phyloP scores from a whole-genome alignment of 2,797 vertebrate genomes.

The Gallirallus australis region DNA sequence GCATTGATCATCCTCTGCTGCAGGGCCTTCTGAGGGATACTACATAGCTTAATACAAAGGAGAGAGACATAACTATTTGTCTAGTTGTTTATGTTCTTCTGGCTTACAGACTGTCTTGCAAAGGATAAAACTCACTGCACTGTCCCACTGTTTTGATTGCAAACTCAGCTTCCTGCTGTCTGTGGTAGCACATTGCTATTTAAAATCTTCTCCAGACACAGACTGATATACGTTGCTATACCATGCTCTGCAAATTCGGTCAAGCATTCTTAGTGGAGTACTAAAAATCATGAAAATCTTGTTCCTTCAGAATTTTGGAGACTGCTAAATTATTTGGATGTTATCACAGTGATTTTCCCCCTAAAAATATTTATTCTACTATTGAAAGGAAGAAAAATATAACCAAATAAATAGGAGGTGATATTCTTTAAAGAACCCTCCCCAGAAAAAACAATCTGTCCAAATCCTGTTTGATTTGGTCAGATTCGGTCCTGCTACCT shows the following conservation, averaged over 20 bases:
- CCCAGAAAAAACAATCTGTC: fast-evolving
- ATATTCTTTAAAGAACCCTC: not conserved
- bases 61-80: slow-evolving; percentile 2
- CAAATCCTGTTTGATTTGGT: not conserved
- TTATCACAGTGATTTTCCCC: not conserved
- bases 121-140: not conserved
- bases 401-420: not conserved
- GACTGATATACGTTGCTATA: not conserved
- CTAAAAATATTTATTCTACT: not conserved
- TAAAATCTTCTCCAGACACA: not conserved
- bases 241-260: not conserved
- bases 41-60: slow-evolving; percentile 16
- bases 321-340: not conserved
- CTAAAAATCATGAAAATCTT: not conserved
- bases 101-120: not conserved
- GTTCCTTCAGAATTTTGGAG: not conserved
- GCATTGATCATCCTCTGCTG: slow-evolving; percentile 32
- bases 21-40: not conserved
- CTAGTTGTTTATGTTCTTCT: slow-evolving; percentile 15
- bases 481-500: not conserved
- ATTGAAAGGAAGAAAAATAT: not conserved
- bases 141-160: not conserved
- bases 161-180: not conserved
- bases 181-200: not conserved
- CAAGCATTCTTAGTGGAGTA: not conserved